A percentile compares a stretch with the other conserved stretches of the same genome.
These are phyloP conservation scores for Drosophila dunni DNA, from an alignment of 1,140 invertebrate species.

Conservation along the genomic window DNA sequence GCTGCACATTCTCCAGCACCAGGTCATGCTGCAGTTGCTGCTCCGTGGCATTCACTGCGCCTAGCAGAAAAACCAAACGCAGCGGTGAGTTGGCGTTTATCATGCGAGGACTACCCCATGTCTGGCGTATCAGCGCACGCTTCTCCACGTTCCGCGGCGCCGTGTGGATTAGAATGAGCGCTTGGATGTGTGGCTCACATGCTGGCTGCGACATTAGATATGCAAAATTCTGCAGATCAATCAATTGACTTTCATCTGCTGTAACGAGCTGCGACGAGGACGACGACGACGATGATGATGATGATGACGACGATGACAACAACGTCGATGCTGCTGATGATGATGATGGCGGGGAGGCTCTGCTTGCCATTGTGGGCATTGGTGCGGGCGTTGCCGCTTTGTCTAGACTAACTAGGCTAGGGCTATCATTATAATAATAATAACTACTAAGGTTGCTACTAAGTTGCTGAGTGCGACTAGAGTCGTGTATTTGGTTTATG, in stretches of 20 bases:
- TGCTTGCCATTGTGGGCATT: constrained; percentile 25
- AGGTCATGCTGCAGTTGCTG: constrained; percentile 85
- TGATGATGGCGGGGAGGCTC: neutral
- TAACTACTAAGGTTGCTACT: constrained; percentile 47
- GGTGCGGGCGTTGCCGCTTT: constrained; percentile 28
- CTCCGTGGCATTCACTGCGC: constrained; percentile 84
- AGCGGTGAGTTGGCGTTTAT: constrained; percentile 72
- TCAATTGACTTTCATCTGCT: constrained; percentile 84
- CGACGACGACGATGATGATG: neutral
- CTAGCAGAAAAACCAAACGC: constrained; percentile 89
- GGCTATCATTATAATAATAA: constrained; percentile 57
- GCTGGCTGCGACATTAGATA: constrained; percentile 86
- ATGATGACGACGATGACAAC: neutral
- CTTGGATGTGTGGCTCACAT: constrained; percentile 84
- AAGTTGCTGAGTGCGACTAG: constrained; percentile 64
- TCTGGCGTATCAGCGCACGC: constrained; percentile 87
- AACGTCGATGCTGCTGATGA: neutral
- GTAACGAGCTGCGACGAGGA: neutral
- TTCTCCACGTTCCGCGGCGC: constrained; percentile 88
- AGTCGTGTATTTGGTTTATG: constrained; percentile 77
- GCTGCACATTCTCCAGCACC: constrained; percentile 86
- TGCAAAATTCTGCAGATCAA: constrained; percentile 87
- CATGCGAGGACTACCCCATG: constrained; percentile 86
- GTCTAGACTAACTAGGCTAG: constrained; percentile 72
- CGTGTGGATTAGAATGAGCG: constrained; percentile 89